A percentile compares a stretch with the other conserved stretches of the same genome.
phyloP scores from a whole-genome alignment of 2,888 invertebrate species.

The Plutella xylostella region DNA sequence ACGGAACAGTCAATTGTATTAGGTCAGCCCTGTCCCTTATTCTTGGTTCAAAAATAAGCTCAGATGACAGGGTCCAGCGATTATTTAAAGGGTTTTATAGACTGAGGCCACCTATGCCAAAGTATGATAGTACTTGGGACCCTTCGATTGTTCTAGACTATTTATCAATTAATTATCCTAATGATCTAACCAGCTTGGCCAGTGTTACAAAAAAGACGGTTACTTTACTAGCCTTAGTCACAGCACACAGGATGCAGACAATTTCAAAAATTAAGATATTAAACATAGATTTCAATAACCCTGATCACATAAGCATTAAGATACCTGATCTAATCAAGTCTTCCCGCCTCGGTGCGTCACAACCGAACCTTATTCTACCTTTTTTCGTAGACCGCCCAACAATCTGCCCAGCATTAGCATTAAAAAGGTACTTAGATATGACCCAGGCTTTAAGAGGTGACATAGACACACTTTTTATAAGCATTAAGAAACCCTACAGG shows the following conservation, averaged over 20 bases:
- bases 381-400: too few species aligned
- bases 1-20: neutral
- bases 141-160: neutral
- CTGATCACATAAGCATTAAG: conserved; percentile 4
- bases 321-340: conserved; percentile 13
- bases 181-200: conserved; percentile 1
- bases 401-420: too few species aligned
- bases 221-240: conserved; percentile 7
- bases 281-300: neutral
- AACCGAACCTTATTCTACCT: conserved; percentile 6
- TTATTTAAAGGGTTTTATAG: conserved; percentile 3
- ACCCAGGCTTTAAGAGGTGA: too few species aligned
- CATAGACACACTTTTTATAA: too few species aligned
- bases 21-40: neutral
- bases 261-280: neutral
- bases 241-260: conserved; percentile 9
- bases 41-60: neutral
- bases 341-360: conserved; percentile 6
- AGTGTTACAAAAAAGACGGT: conserved; percentile 2
- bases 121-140: conserved; percentile 1
- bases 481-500: too few species aligned
- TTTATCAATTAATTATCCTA: neutral
- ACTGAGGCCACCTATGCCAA: neutral
- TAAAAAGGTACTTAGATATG: too few species aligned
- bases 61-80: neutral